A percentile compares a stretch with the other conserved stretches of the same genome.
Conservation (phyloP, 2,888 invertebrate genomes). For the Lochmaea crataegi region DNA sequence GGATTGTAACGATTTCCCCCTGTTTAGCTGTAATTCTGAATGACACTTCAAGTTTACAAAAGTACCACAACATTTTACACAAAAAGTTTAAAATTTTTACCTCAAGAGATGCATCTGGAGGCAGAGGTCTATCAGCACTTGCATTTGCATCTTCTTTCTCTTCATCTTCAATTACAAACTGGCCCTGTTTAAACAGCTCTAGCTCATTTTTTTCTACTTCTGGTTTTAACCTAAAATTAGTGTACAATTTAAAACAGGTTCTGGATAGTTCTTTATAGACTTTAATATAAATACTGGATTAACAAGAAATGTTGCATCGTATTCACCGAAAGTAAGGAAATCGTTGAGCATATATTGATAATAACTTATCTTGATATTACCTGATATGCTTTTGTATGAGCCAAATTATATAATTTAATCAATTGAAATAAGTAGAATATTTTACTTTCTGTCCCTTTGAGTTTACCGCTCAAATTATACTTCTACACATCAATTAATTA, state of each 20-base stretch:
- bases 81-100: conserved; percentile 45
- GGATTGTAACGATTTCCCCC: background rate
- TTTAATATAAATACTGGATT: background rate
- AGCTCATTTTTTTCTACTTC: conserved; percentile 96
- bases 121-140: conserved; percentile 60
- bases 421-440: too few relatives aligned
- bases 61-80: background rate
- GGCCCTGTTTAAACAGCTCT: conserved; percentile 90
- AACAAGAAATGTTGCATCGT: background rate
- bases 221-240: conserved; percentile 76
- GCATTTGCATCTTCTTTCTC: conserved; percentile 90
- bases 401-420: too few relatives aligned
- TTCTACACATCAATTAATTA: too few relatives aligned
- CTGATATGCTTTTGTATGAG: too few relatives aligned
- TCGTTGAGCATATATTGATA: too few relatives aligned
- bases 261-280: background rate
- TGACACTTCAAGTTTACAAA: background rate
- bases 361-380: too few relatives aligned
- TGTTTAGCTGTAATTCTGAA: background rate
- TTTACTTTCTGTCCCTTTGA: too few relatives aligned
- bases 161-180: conserved; percentile 91
- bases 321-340: background rate
- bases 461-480: too few relatives aligned
- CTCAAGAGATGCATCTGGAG: conserved; percentile 61
- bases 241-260: background rate